Evolutionary conservation across 2,113 vertebrate genomes (phyloP).

Genomic region (Brachyhypopomus occidentalis): DNA sequence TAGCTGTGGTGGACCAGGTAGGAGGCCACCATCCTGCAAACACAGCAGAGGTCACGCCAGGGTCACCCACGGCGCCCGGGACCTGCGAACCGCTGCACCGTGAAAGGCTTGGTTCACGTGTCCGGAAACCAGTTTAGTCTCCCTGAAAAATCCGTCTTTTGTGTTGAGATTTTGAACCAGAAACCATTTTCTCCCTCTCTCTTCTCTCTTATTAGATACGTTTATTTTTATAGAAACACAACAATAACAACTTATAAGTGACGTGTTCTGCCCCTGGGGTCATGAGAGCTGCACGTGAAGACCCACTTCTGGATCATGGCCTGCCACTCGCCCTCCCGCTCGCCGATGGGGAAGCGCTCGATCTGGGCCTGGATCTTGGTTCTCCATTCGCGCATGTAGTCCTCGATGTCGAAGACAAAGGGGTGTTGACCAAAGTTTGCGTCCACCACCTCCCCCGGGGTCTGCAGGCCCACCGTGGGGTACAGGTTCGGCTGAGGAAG

Average conservation of each 20-base stretch:
- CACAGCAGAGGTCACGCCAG: slow-evolving; percentile 48
- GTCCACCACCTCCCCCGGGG: slow-evolving; percentile 96
- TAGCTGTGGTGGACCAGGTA: slow-evolving; percentile 99
- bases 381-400: slow-evolving; percentile 98
- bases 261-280: not conserved
- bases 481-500: slow-evolving; percentile 91
- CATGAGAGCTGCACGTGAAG: not conserved
- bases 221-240: no score
- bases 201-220: no score
- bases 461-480: slow-evolving; percentile 97
- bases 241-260: not conserved
- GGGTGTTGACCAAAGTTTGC: slow-evolving; percentile 98
- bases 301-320: slow-evolving; percentile 98
- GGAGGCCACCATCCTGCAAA: slow-evolving; percentile 94
- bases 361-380: slow-evolving; percentile 96
- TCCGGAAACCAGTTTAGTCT: not conserved
- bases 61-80: not conserved
- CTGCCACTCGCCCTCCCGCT: slow-evolving; percentile 97
- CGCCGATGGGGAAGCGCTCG: slow-evolving; percentile 90
- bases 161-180: no score
- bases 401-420: slow-evolving; percentile 97
- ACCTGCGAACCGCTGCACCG: not conserved
- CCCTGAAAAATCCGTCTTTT: no score
- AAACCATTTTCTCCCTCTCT: no score
- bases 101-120: not conserved